Base-by-base conservation (phyloP, 2,888 invertebrate genomes). In the Coenonympha arcania region DNA sequence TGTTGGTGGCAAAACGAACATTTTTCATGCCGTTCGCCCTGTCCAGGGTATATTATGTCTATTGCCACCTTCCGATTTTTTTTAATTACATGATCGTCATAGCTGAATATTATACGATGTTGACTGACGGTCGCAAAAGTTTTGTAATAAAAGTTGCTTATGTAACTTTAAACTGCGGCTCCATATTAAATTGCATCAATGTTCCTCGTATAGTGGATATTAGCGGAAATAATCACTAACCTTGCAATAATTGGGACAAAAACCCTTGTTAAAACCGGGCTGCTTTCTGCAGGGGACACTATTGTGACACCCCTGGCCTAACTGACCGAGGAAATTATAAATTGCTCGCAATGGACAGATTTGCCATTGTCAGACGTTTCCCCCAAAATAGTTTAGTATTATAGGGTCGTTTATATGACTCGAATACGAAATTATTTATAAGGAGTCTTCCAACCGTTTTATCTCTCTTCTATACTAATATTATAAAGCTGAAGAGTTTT, bases 251-350 rank as follows among this genome's bases (percentile, higher is more conserved):
- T 84, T 80, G 79, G 73, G 72, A 71, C 68, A 76, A 79, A 81
- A 79, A 73, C 81, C 82, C 80, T 80, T 80, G 80, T 85, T 80
- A 78, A 78, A 73, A 67, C 69, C 67, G 66, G 57, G 66, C 71
- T 66, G 67, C 67, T 70, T 70, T 75, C 84, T 85, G 85, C 68
- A 57, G 66, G 76, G 79, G 85, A 84, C 84, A 79, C 71, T 64
- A 78, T 82, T 82, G 79, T 80, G 62, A 54, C 61, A 58, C 60
- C 71, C 66, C 60, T 59, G 52, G 61, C 56, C 62, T 66, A 73
- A 74, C 77, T 84, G 85, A 82, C 85, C 85, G 80, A 66, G 68
- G 66, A 71, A 76, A 79, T 81, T 73, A 65, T 66, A 81, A 84
- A 83, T 84, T 79, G 76, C 71, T 62, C 69, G 67, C 72, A 68